Evolutionary conservation across 2,888 invertebrate species (phyloP), one percentile per base, ranked within the genome.

Genomic region (Malthinus seriepunctatus): DNA sequence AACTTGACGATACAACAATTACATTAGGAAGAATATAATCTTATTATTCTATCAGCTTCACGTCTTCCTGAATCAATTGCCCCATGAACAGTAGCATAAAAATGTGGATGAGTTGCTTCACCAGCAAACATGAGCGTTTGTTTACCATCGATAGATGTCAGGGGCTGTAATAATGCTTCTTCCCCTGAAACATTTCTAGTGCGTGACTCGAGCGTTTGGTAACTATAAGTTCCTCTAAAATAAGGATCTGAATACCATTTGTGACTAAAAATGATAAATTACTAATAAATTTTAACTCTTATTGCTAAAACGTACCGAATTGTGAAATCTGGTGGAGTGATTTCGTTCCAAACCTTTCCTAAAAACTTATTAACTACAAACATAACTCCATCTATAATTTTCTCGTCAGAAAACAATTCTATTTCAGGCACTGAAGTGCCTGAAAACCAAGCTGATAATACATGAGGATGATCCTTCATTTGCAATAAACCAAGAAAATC

Each of bases 371-470:
- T 14, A 8, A 42, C 6, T 9, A 42, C 39, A 7, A n/a, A 73
- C 60, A 76, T 73, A 32, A 84, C 80, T 32, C 80, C 81, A n/a
- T 79, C 71, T n/a, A 75, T 69, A 5, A 88, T 78, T 50, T 82
- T 80, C 23, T 80, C 77, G 45, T 85, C 81, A 0, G 82, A 70
- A 46, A 86, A 71, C 1, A 73, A 77, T 73, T 91, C 90, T 78
- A 88, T 84, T 47, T 81, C 73, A 53, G 83, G 80, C 3, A 89
- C 86, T 63, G 82, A 82, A 23, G 80, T 77, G 2, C 89, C 88
- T 47, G 82, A 80, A 23, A 88, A 80, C 89, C 90, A 90, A 0
- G 83, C 87, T 49, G 84, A 82, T 10, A 90, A 71, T 2, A 88
- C 79, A 32, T 82, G 80, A 0, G 85, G 83, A 67, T 87, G 85